Base-by-base conservation (phyloP, 2,888 invertebrate genomes). In the Melieria omissa region DNA sequence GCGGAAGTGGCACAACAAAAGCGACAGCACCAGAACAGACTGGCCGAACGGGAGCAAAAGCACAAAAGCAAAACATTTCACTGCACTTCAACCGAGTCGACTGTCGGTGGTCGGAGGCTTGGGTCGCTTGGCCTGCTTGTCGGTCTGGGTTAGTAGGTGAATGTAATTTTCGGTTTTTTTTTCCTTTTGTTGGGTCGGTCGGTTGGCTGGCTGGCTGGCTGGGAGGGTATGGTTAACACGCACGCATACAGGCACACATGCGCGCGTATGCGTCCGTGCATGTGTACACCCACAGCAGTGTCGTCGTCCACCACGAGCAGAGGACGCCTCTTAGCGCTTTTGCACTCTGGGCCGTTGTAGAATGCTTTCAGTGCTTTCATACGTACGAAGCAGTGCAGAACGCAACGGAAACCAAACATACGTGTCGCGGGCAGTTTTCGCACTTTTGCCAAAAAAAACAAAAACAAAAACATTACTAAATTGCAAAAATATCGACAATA, bases 91-190 rank as follows among this genome's bases (percentile, higher is more conserved):
- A 65, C 57, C 46, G 57, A 58, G n/a, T 66, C 9, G 42, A 6
- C 49, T 42, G 66, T n/a, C 45, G 44, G 42, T 57, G 47, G 65
- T 55, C 46, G 66, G 16, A 8, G 58, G 41, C 29, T 57, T 47
- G 47, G 66, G 46, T 58, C 58, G 58, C 45, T 16, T 45, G n/a
- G 42, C 41, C 57, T 10, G 41, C 5, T 62, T 47, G 47, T 72
- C 70, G 73, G 78, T 78, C 78, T 76, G 77, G 78, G 78, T 78
- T 78, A 78, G 75, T 78, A 75, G 78, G 78, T 78, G 75, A 78
- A 68, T 69, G 76, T 73, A 71, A 74, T 73, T 67, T 77, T 75
- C 67, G 52, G 9, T 73, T 44, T 62, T n/a, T 52, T 61, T 41
- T 63, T 52, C 44, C 55, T 62, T 6, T 29, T 54, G 16, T 54